A percentile compares a stretch with the other conserved stretches of the same genome.
Evolutionary conservation across 1,140 invertebrate genomes (phyloP).

Genomic region (Wasmannia auropunctata): DNA sequence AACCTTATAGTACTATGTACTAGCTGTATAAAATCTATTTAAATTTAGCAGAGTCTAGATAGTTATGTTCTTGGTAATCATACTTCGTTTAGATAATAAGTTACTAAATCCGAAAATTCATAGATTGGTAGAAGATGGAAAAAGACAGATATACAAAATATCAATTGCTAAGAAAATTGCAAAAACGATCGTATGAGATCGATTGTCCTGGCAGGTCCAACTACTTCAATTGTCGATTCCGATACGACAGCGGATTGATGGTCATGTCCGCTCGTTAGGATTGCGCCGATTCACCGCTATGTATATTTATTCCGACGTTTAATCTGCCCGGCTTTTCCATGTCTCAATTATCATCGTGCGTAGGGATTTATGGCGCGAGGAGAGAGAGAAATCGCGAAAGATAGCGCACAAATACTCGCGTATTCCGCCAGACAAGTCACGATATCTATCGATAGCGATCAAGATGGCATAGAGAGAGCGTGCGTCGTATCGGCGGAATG

Average conservation of each 20-base stretch:
- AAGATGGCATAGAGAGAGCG: constrained; percentile 52
- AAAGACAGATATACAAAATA: background rate
- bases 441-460: constrained; percentile 73
- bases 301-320: constrained; percentile 48
- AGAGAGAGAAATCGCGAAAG: background rate
- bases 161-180: background rate
- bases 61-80: too few species aligned
- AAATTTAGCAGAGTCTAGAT: background rate
- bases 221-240: background rate
- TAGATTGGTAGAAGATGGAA: background rate
- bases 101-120: background rate
- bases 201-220: background rate
- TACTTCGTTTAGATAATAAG: background rate
- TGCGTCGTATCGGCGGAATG: constrained; percentile 51
- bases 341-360: constrained; percentile 50
- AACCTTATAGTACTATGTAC: background rate
- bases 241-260: constrained; percentile 39
- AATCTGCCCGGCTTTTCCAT: constrained; percentile 46
- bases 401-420: background rate
- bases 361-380: constrained; percentile 29
- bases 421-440: background rate
- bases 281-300: constrained; percentile 37
- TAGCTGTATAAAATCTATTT: background rate
- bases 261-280: constrained; percentile 31
- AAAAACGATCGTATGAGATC: background rate